Conservation (phyloP, 2,888 invertebrate genomes). For the Ennomos fuscantarius region DNA sequence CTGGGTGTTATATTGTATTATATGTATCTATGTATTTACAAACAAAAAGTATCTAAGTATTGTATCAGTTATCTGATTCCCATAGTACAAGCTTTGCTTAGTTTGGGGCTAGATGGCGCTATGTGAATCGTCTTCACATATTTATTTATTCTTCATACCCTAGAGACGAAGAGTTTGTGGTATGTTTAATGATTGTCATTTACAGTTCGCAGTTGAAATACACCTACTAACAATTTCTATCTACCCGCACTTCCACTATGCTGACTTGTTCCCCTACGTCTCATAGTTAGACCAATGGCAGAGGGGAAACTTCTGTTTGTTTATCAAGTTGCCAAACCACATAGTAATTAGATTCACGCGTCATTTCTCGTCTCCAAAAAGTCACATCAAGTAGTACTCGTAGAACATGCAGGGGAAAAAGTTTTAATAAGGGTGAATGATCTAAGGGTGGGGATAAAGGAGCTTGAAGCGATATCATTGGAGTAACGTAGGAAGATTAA, state of each 20-base stretch:
- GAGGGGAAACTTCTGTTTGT: constrained; percentile 25
- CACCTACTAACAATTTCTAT: constrained; percentile 1
- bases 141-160: no score
- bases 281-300: constrained; percentile 29
- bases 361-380: constrained; percentile 38
- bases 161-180: no score
- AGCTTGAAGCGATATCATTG: constrained; percentile 65
- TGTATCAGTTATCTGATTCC: no score
- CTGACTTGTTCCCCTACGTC: constrained; percentile 24
- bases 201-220: no score
- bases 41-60: no score
- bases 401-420: constrained; percentile 61
- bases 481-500: constrained; percentile 72
- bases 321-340: constrained; percentile 29
- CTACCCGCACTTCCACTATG: constrained; percentile 18
- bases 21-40: no score
- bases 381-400: constrained; percentile 68
- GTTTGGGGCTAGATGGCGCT: no score
- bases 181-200: no score
- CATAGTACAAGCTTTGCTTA: no score
- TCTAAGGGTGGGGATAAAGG: constrained; percentile 67
- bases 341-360: constrained; percentile 23
- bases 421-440: constrained; percentile 68
- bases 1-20: no score
- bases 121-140: no score